Conservation (phyloP, 2,888 invertebrate species). For the Melanargia galathea region DNA sequence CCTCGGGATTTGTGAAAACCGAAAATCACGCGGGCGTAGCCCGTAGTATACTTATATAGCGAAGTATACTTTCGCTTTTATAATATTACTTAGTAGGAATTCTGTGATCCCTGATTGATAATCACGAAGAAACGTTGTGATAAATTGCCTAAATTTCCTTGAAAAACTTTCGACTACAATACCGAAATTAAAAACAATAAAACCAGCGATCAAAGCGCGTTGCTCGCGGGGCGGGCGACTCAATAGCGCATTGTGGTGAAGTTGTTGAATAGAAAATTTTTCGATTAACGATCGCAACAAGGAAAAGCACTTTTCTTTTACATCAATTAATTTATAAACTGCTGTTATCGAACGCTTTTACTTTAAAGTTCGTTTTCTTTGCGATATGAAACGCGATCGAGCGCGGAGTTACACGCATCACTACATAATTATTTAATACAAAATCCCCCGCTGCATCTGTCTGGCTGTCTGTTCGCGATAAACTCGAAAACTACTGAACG, state of each 20-base stretch:
- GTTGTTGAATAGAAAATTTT: conserved; percentile 32
- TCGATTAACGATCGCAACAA: conserved; percentile 31
- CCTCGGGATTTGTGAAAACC: no score
- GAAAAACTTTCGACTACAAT: conserved; percentile 16
- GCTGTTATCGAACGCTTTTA: not conserved
- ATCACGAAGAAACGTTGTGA: not conserved
- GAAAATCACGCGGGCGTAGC: no score
- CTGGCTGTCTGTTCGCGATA: no score
- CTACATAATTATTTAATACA: no score
- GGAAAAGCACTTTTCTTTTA: conserved; percentile 36
- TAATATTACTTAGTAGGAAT: not conserved
- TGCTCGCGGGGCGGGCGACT: not conserved
- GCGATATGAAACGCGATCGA: no score
- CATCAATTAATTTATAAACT: conserved; percentile 9
- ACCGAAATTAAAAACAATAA: conserved; percentile 21
- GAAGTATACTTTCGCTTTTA: no score
- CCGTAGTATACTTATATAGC: no score
- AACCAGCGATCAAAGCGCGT: conserved; percentile 3
- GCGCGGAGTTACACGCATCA: no score
- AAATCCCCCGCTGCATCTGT: no score
- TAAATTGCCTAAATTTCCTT: not conserved
- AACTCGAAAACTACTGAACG: no score
- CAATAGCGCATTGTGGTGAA: conserved; percentile 34
- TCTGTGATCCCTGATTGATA: no score
- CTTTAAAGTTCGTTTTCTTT: no score